These are phyloP conservation scores for Lepisosteus oculatus DNA, from an alignment of 2,113 vertebrate genomes.

Conservation along the genomic window DNA sequence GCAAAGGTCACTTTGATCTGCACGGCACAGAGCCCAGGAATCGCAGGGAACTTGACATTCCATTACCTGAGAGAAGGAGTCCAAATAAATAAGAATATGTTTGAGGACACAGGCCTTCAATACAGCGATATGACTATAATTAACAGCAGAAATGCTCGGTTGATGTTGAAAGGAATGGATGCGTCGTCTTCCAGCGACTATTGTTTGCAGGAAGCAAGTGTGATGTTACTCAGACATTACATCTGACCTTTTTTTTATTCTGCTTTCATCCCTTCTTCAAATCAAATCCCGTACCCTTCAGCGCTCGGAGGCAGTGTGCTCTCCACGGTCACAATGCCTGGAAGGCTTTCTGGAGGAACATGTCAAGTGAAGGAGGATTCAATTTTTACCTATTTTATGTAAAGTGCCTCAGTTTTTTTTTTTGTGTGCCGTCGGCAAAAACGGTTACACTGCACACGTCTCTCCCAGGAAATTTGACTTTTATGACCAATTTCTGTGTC, in stretches of 20 bases:
- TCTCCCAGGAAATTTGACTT: neutral
- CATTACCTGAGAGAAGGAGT: slow-evolving; percentile 77
- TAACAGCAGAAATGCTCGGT: slow-evolving; percentile 73
- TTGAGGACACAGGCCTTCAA: slow-evolving; percentile 72
- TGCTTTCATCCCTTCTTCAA: slow-evolving; percentile 29
- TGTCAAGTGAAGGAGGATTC: no score
- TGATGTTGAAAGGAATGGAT: slow-evolving; percentile 46
- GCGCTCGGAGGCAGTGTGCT: slow-evolving; percentile 10
- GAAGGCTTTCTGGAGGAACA: no score
- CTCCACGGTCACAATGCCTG: no score
- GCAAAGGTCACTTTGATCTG: slow-evolving; percentile 90
- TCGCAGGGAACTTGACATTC: slow-evolving; percentile 75
- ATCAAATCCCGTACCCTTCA: slow-evolving; percentile 36
- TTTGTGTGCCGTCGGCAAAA: neutral
- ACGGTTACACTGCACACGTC: neutral
- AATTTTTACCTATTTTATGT: slow-evolving; percentile 3
- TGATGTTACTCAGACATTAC: slow-evolving; percentile 58
- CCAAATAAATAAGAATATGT: slow-evolving; percentile 79
- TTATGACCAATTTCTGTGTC: no score
- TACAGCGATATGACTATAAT: slow-evolving; percentile 81
- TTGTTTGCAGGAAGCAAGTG: slow-evolving; percentile 58
- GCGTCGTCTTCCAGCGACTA: slow-evolving; percentile 49
- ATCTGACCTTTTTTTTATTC: slow-evolving; percentile 50
- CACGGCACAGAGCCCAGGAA: slow-evolving; percentile 68
- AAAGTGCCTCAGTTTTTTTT: neutral